phyloP scores from a whole-genome alignment of 2,113 vertebrate genomes.

The Empidonax traillii region DNA sequence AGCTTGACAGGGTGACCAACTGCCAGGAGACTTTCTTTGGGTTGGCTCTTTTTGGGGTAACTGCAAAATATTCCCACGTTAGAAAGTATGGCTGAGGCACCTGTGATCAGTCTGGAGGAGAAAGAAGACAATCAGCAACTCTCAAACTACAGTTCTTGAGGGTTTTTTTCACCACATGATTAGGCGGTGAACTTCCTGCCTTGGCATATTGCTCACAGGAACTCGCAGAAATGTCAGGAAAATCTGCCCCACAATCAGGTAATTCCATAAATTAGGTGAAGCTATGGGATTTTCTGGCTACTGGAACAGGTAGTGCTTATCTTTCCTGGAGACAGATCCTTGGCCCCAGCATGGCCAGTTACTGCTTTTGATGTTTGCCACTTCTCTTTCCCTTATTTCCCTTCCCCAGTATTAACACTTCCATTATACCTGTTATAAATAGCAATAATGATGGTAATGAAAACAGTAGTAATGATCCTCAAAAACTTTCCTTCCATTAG shows the following conservation, averaged over 20 bases:
- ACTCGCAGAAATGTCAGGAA: background rate
- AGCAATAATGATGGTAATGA: background rate
- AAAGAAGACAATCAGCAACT: background rate
- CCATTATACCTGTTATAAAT: background rate
- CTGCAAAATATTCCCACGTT: background rate
- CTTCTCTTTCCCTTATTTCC: background rate
- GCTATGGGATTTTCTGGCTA: background rate
- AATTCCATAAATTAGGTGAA: background rate
- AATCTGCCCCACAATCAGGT: background rate
- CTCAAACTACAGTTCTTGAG: background rate
- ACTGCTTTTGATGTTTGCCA: background rate
- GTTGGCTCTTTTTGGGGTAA: background rate
- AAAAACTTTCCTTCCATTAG: background rate
- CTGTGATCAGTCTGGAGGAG: background rate
- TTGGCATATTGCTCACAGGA: background rate
- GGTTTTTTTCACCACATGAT: background rate
- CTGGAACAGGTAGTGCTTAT: background rate
- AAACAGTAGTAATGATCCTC: background rate
- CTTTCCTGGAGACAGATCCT: background rate
- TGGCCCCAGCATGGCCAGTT: background rate
- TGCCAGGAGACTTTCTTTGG: background rate
- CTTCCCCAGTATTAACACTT: background rate
- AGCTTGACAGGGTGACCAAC: background rate
- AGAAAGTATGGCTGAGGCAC: background rate
- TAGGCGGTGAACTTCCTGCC: background rate